These are phyloP conservation scores for Peromyscus attwateri DNA, from an alignment of 2,797 vertebrate genomes.

Conservation along the genomic window DNA sequence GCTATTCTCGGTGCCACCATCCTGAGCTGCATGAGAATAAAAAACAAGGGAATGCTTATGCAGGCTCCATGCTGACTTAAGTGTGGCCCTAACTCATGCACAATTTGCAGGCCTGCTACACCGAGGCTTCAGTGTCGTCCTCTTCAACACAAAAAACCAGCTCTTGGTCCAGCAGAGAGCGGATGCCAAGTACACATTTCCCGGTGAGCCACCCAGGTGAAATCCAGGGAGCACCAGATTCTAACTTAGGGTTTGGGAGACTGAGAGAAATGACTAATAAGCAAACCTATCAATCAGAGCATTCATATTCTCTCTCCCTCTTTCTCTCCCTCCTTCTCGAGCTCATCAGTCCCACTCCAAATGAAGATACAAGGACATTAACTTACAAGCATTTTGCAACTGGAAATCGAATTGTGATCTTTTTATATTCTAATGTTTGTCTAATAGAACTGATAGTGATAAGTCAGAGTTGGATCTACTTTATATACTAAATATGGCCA, in stretches of 20 bases:
- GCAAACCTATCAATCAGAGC: not conserved
- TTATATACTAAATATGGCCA: not conserved
- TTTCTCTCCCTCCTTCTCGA: too few species aligned
- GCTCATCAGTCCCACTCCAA: not conserved
- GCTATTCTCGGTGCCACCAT: too few species aligned
- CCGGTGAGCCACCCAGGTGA: slow-evolving; percentile 88
- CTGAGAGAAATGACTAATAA: not conserved
- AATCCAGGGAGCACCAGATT: not conserved
- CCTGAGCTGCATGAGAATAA: not conserved
- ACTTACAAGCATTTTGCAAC: not conserved
- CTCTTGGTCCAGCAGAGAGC: slow-evolving; percentile 95
- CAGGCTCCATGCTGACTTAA: not conserved
- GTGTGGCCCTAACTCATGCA: not conserved
- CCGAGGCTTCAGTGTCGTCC: slow-evolving; percentile 95
- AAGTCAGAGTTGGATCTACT: not conserved
- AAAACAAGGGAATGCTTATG: not conserved
- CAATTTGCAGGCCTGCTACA: slow-evolving; percentile 91
- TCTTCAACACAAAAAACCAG: slow-evolving; percentile 95
- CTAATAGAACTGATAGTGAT: not conserved
- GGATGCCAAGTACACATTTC: slow-evolving; percentile 96
- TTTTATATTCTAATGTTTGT: not conserved
- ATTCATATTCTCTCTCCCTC: not conserved
- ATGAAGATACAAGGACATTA: too few species aligned
- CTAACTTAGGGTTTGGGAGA: not conserved
- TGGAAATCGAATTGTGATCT: too few species aligned